phyloP scores from a whole-genome alignment of 2,888 invertebrate species.

The Troilus luridus region DNA sequence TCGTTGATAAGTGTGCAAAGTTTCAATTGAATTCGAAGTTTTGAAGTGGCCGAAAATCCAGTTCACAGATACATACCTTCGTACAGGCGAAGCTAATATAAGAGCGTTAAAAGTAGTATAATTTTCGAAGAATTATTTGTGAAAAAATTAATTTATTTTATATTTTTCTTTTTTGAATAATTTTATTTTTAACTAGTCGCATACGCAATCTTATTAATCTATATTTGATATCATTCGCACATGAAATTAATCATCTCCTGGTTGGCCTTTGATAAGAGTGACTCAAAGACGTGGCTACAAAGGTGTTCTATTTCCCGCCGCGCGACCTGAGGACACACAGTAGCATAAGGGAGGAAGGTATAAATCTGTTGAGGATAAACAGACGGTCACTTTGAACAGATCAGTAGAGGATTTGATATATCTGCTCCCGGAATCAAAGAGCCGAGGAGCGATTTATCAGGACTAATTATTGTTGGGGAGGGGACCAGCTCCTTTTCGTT shows the following conservation, averaged over 20 bases:
- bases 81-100: too few species aligned
- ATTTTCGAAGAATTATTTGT: too few species aligned
- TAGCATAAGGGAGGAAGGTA: slow-evolving; percentile 7
- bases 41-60: too few species aligned
- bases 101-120: too few species aligned
- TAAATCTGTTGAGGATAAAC: slow-evolving; percentile 45
- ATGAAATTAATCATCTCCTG: background rate
- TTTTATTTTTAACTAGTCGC: too few species aligned
- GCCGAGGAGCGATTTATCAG: slow-evolving; percentile 5
- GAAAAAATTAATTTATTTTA: too few species aligned
- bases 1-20: too few species aligned
- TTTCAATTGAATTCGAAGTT: too few species aligned
- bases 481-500: background rate
- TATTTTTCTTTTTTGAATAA: too few species aligned
- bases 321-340: background rate
- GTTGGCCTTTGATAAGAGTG: background rate
- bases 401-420: slow-evolving; percentile 44
- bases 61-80: too few species aligned
- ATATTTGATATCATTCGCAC: background rate
- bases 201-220: background rate
- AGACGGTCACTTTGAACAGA: slow-evolving; percentile 39
- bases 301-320: slow-evolving; percentile 26
- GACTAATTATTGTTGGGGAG: slow-evolving; percentile 37
- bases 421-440: slow-evolving; percentile 7
- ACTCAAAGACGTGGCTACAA: background rate